Conservation (phyloP, 2,797 vertebrate species). For the Petrocephalus sullivani region DNA sequence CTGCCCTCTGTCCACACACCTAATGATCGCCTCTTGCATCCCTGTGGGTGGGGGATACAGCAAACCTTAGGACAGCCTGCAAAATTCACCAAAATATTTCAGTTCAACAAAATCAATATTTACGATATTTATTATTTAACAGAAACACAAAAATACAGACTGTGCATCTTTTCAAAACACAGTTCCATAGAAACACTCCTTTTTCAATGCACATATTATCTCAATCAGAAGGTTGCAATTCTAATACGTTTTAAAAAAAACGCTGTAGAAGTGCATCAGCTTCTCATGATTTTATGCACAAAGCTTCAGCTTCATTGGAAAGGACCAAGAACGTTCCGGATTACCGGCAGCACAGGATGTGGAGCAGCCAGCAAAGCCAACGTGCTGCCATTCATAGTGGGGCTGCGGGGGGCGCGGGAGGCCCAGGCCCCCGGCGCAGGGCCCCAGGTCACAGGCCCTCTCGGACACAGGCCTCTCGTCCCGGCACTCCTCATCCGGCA, state of each 20-base stretch:
- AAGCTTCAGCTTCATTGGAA: neutral
- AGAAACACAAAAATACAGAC: neutral
- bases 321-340: neutral
- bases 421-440: constrained; percentile 53
- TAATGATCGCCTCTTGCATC: constrained; percentile 74
- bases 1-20: constrained; percentile 66
- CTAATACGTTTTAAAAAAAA: neutral
- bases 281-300: neutral
- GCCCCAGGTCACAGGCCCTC: constrained; percentile 58
- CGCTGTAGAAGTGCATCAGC: neutral
- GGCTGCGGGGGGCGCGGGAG: constrained; percentile 37
- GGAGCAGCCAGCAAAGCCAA: constrained; percentile 77
- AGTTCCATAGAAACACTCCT: neutral
- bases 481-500: constrained; percentile 81
- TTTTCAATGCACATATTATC: neutral
- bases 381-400: constrained; percentile 76
- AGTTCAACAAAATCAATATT: neutral
- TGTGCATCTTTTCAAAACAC: neutral
- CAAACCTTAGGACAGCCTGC: neutral
- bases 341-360: constrained; percentile 77
- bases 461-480: constrained; percentile 57
- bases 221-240: neutral
- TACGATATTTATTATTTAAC: neutral
- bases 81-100: neutral
- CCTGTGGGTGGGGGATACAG: constrained; percentile 55